Evolutionary conservation across 2,888 invertebrate species (phyloP), one percentile per base, ranked within the genome.

Genomic region (Hydrotaea cyrtoneurina): DNA sequence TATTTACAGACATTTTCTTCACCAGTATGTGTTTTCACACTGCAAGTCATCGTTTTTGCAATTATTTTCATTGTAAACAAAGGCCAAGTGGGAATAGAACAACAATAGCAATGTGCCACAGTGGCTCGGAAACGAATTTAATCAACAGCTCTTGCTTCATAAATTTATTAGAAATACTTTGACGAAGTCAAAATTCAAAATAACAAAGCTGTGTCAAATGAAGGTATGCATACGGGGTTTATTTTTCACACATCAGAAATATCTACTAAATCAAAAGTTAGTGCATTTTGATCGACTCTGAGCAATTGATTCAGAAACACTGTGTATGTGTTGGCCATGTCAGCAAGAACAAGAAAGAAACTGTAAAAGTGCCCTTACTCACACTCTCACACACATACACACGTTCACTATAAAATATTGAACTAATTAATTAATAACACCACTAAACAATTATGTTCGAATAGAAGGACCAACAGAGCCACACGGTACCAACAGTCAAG

Each of bases 331-430:
- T 23, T 69, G 31, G 43, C 23, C n/a, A 21, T 43, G 66, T 15
- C 7, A 23, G 69, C 21, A 69, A 23, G 46, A 69, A 0, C 46
- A 43, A 43, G 13, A 36, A 36, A 17, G 55, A 72, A 55, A 55
- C 72, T 57, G 57, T 73, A 57, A 73, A 73, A 57, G 55, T 73
- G 73, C 39, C 73, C 57, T 73, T 19, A 39, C 66, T 10, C 31
- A 31, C 59, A 59, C 62, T 17, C 31, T 10, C 69, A 31, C 31
- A 31, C 31, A 31, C 31, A 31, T 7, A 31, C 31, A 31, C 31
- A 31, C 31, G 7, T 31, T 31, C 31, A 13, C 36, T 43, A 57
- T 73, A 57, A 73, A 36, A 73, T n/a, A 55, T 39, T 57, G 39
- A 73, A 73, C 36, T 57, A 57, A 73, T 57, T 69, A 69, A 69